A percentile compares a stretch with the other conserved stretches of the same genome.
These are phyloP conservation scores for Lethenteron camtschaticum DNA, from an alignment of 2,113 vertebrate species.

Conservation along the genomic window DNA sequence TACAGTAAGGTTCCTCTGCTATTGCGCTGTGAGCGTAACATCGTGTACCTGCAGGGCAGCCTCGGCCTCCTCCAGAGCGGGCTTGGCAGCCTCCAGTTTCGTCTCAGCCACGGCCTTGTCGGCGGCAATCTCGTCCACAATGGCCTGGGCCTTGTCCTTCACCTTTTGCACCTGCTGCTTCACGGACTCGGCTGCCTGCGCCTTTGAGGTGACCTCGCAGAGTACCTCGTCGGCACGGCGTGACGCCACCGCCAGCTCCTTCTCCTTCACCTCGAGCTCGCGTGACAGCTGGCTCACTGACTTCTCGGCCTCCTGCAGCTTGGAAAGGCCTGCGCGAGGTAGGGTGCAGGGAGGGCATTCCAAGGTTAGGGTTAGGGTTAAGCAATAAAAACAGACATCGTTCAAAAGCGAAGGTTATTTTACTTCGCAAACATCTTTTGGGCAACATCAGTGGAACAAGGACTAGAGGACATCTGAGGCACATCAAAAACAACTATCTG, in stretches of 20 bases:
- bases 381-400: too few relatives aligned
- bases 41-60: constrained; percentile 28
- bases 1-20: neutral
- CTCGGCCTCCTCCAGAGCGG: constrained; percentile 34
- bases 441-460: too few relatives aligned
- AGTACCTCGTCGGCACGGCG: constrained; percentile 33
- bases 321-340: constrained; percentile 27
- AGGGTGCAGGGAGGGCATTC: too few relatives aligned
- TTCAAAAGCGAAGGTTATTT: too few relatives aligned
- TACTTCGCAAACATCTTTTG: too few relatives aligned
- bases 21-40: constrained; percentile 8
- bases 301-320: constrained; percentile 44
- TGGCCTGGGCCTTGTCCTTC: constrained; percentile 48
- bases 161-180: constrained; percentile 49
- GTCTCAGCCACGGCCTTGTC: constrained; percentile 35
- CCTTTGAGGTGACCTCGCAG: constrained; percentile 37
- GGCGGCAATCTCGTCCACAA: constrained; percentile 39
- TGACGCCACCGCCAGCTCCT: constrained; percentile 35
- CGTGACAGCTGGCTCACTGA: constrained; percentile 35
- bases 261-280: constrained; percentile 32
- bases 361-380: too few relatives aligned
- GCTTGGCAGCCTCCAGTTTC: constrained; percentile 42
- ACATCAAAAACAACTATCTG: too few relatives aligned
- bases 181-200: constrained; percentile 38
- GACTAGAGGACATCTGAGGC: too few relatives aligned